Base-by-base conservation (phyloP, 2,888 invertebrate species). In the Slavum lentiscoides region DNA sequence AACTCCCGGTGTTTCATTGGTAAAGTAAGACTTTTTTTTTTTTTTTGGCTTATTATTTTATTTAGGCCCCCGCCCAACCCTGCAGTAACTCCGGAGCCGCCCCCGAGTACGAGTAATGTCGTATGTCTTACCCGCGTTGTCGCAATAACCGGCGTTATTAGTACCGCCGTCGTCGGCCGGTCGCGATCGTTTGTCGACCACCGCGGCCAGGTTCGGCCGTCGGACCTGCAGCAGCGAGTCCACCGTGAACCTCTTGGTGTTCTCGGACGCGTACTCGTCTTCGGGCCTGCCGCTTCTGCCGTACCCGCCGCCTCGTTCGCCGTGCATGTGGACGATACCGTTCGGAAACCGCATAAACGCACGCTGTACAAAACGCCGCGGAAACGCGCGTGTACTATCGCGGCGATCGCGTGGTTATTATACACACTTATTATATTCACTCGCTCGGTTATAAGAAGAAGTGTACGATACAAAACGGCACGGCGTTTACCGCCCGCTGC, bases 141-240 rank as follows among this genome's bases (percentile, higher is more conserved):
- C 30, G 30, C 30, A 30, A 30, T 30, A 2, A 30, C 2, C 4
- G 4, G 30, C 4, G 4, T 30, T 30, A 30, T 30, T 30, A 30
- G 30, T 30, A 30, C 30, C 75, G 61, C 82, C 83, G 13, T 30
- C 30, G 39, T 64, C 64, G 17, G 43, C 9, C 8, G 43, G 49
- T 49, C 7, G 77, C 77, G 39, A 19, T 43, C 64, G 62, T 13
- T 43, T 23, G 80, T 58, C 61, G 62, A 19, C 39, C 21, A 8
- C 15, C n/a, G n/a, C n/a, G n/a, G n/a, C n/a, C n/a, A n/a, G n/a
- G 17, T 30, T 82, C 53, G 75, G 75, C 4, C 75, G 43, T 19
- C 84, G 83, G 58, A 84, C 74, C 81, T 84, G 84, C 66, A 85
- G 82, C n/a, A 85, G 82, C 8, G 84, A 84, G n/a, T 84, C 84